Evolutionary conservation across 2,888 invertebrate species (phyloP).

Genomic region (Microchrysa polita): DNA sequence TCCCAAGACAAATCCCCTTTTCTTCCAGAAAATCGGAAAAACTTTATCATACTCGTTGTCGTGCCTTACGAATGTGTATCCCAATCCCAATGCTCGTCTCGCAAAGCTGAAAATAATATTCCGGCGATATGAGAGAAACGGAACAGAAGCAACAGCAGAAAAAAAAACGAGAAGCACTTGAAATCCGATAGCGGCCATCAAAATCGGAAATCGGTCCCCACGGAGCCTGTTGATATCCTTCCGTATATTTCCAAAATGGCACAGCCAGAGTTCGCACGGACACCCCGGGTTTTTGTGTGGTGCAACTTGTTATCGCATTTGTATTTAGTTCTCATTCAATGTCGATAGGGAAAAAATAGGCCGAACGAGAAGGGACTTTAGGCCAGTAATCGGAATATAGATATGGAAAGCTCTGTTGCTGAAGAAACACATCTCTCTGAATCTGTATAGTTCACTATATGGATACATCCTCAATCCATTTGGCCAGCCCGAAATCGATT

Average conservation of each 20-base stretch:
- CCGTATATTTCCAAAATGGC: slow-evolving; percentile 10
- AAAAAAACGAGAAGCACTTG: slow-evolving; percentile 37
- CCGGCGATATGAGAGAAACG: slow-evolving; percentile 16
- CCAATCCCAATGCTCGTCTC: neutral
- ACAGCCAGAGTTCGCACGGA: neutral
- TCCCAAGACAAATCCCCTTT: neutral
- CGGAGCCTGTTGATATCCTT: slow-evolving; percentile 42
- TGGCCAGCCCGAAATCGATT: slow-evolving; percentile 12
- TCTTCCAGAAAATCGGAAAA: slow-evolving; percentile 10
- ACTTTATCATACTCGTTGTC: neutral
- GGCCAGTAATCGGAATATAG: slow-evolving; percentile 12
- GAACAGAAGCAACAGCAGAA: no score
- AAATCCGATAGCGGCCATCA: slow-evolving; percentile 35
- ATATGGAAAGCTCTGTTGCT: slow-evolving; percentile 6
- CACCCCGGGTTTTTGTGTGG: slow-evolving; percentile 2
- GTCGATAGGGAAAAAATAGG: slow-evolving; percentile 10
- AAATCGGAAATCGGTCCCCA: slow-evolving; percentile 28
- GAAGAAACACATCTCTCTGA: neutral
- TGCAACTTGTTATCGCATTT: slow-evolving; percentile 33
- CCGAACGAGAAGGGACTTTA: neutral
- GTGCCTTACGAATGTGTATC: no score
- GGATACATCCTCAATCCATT: neutral
- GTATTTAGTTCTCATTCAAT: slow-evolving; percentile 31
- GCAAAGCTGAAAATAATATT: slow-evolving; percentile 19
- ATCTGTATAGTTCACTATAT: neutral